Evolutionary conservation across 2,888 invertebrate genomes (phyloP).

Genomic region (Zhengitettix transpicula): DNA sequence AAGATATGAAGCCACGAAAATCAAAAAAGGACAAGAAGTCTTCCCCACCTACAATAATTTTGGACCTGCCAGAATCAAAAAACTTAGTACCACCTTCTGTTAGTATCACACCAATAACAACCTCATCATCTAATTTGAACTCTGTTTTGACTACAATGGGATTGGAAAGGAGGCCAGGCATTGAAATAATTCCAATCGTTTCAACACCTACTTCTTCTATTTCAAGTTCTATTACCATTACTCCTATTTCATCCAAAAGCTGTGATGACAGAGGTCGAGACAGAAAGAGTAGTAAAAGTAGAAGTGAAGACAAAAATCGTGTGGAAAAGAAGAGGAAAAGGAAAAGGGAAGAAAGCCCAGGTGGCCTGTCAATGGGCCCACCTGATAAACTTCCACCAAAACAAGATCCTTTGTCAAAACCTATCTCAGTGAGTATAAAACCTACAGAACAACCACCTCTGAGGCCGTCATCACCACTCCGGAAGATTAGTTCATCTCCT

Average conservation of each 20-base stretch:
- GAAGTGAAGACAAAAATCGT: conserved; percentile 28
- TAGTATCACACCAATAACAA: conserved; percentile 40
- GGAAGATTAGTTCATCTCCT: conserved; percentile 57
- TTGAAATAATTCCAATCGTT: conserved; percentile 71
- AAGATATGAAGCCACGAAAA: conserved; percentile 38
- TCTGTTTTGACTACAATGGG: conserved; percentile 41
- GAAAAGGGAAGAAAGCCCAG: conserved; percentile 51
- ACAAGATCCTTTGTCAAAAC: conserved; percentile 52
- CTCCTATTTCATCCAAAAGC: conserved; percentile 43
- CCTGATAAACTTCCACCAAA: conserved; percentile 66
- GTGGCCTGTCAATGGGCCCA: conserved; percentile 44
- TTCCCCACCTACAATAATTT: conserved; percentile 24
- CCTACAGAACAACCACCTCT: conserved; percentile 31
- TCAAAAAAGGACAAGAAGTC: conserved; percentile 32
- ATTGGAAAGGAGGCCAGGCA: conserved; percentile 54
- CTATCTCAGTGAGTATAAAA: conserved; percentile 57
- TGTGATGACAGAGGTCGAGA: conserved; percentile 24
- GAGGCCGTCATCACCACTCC: conserved; percentile 42
- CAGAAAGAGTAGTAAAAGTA: conserved; percentile 25
- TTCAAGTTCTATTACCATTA: conserved; percentile 73
- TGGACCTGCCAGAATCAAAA: conserved; percentile 38
- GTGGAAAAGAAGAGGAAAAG: conserved; percentile 55
- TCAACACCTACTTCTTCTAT: conserved; percentile 43
- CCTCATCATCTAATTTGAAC: conserved; percentile 27
- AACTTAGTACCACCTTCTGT: conserved; percentile 40